phyloP scores from a whole-genome alignment of 2,888 invertebrate species.

The Agonum fuliginosum region DNA sequence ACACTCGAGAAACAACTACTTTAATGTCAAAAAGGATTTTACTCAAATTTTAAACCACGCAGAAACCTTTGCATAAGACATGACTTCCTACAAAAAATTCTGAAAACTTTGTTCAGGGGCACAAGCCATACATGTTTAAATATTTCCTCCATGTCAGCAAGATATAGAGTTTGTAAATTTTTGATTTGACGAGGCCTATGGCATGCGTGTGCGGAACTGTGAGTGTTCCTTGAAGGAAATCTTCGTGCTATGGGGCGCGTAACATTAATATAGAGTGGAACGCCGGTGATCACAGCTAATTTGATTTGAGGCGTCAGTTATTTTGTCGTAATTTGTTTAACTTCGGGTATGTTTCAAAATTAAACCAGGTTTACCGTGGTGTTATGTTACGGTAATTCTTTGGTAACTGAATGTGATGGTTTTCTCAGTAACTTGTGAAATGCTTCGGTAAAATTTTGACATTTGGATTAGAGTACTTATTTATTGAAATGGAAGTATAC shows the following conservation, averaged over 20 bases:
- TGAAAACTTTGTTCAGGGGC: background rate
- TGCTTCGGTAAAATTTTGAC: too few species aligned
- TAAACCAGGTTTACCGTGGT: too few species aligned
- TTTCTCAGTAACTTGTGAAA: too few species aligned
- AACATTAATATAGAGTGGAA: slow-evolving; percentile 50
- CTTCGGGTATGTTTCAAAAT: too few species aligned
- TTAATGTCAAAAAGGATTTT: slow-evolving; percentile 12
- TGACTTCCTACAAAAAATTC: background rate
- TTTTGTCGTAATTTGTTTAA: slow-evolving; percentile 26
- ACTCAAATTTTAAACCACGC: background rate
- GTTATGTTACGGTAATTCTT: too few species aligned
- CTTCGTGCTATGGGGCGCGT: background rate
- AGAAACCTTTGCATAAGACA: background rate
- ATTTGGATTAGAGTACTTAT: too few species aligned
- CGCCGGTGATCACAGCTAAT: background rate
- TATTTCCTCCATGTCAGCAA: background rate
- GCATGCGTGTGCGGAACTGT: background rate
- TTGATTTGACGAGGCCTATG: slow-evolving; percentile 7
- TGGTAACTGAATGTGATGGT: too few species aligned
- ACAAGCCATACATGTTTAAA: slow-evolving; percentile 15
- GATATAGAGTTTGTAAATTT: slow-evolving; percentile 24
- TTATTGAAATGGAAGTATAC: too few species aligned
- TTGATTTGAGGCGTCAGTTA: slow-evolving; percentile 13
- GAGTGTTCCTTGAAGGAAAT: background rate
- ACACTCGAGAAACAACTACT: too few species aligned